Percentiles rank a stretch among this genome's conserved stretches.
phyloP scores from a whole-genome alignment of 2,888 invertebrate species.

The Tetramorium bicarinatum region DNA sequence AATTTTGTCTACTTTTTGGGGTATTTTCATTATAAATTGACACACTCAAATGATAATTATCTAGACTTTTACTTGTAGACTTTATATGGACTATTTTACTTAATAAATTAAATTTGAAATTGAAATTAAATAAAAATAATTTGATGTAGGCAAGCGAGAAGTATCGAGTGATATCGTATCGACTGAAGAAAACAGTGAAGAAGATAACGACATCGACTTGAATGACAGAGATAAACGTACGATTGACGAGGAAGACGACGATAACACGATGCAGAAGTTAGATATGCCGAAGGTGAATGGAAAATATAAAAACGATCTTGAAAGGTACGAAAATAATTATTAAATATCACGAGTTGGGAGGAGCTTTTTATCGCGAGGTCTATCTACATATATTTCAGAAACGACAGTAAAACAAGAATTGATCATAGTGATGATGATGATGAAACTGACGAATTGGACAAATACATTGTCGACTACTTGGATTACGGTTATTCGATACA shows the following conservation, averaged over 20 bases:
- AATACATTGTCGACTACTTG: slow-evolving; percentile 66
- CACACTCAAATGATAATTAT: too few relatives aligned
- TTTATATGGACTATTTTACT: too few relatives aligned
- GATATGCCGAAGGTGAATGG: slow-evolving; percentile 59
- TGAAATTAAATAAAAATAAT: not conserved
- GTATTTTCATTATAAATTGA: too few relatives aligned
- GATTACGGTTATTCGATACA: slow-evolving; percentile 72
- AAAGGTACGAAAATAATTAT: slow-evolving; percentile 50
- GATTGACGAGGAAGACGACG: slow-evolving; percentile 81
- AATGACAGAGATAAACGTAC: slow-evolving; percentile 77
- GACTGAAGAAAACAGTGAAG: slow-evolving; percentile 56
- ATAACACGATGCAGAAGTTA: slow-evolving; percentile 77
- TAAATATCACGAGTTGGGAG: not conserved
- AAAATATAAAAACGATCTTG: slow-evolving; percentile 37
- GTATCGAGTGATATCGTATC: slow-evolving; percentile 47
- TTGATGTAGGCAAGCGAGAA: slow-evolving; percentile 78
- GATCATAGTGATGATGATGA: not conserved
- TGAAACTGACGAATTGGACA: slow-evolving; percentile 6
- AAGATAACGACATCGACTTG: slow-evolving; percentile 63
- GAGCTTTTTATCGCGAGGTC: not conserved
- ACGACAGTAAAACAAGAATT: slow-evolving; percentile 36
- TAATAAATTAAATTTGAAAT: slow-evolving; percentile 1
- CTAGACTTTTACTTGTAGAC: too few relatives aligned
- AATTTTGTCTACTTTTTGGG: too few relatives aligned
- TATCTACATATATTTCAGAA: slow-evolving; percentile 38